Evolutionary conservation across 2,113 vertebrate genomes (phyloP), one percentile per base, ranked within the genome.

Genomic region (Tricholaema leucomelas): DNA sequence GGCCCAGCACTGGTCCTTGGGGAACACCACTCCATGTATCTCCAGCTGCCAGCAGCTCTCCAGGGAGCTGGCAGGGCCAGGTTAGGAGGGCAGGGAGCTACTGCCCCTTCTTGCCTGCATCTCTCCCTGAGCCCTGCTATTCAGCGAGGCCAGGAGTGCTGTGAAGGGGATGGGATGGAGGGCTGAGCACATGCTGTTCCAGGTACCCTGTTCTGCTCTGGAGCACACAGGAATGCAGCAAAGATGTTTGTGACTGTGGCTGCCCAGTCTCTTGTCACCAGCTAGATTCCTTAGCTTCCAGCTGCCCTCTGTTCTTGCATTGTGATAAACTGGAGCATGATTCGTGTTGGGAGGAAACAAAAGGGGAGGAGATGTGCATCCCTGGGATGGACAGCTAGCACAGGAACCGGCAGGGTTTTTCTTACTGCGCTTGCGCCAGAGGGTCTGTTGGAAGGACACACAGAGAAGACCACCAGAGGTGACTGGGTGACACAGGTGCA

Each of bases 21-120:
- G n/a, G n/a, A n/a, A n/a, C n/a, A n/a, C n/a, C n/a, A n/a, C 35
- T 42, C 66, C 3, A 1, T 44, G 50, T 31, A n/a, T 21, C 33
- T 58, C 66, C 15, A 25, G 21, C 35, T 1, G 1, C 0, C 0
- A 3, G 2, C 0, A 4, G 30, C 3, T 72, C 25, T 60, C 40
- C 1, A 2, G 31, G 50, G 48, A 63, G 42, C 52, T 1, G 6
- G 65, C 19, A 30, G 66, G 8, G 11, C 38, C 1, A 1, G 67
- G 25, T 33, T 25, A 23, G 18, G 61, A 23, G 33, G 30, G 18
- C 59, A 67, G 59, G 17, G 12, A 25, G 28, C 35, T 30, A 14
- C 9, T 30, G 63, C 44, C 20, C 12, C n/a, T 55, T 33, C 36
- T 31, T 70, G 58, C 52, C n/a, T 23, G 31, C 3, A 2, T 33